These are phyloP conservation scores for Eremobia ochroleuca DNA, from an alignment of 2,888 invertebrate genomes.

Conservation along the genomic window DNA sequence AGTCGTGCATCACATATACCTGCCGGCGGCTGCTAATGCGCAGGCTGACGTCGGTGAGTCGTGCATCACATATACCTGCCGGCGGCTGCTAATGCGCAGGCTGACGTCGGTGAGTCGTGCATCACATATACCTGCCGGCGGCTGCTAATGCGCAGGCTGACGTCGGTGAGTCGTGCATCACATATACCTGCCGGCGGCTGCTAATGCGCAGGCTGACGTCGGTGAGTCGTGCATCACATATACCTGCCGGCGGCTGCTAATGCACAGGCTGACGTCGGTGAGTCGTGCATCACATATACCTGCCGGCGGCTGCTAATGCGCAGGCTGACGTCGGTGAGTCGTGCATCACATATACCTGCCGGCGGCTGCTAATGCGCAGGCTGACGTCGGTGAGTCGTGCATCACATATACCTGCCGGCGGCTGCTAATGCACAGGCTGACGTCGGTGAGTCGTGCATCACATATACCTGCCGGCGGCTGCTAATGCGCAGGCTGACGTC, in stretches of 20 bases:
- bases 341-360: slow-evolving; percentile 98
- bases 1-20: slow-evolving; percentile 96
- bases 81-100: slow-evolving; percentile 94
- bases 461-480: slow-evolving; percentile 98
- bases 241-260: slow-evolving; percentile 98
- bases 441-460: slow-evolving; percentile 86
- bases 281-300: slow-evolving; percentile 96
- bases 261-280: slow-evolving; percentile 85
- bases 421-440: slow-evolving; percentile 93
- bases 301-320: slow-evolving; percentile 97
- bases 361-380: slow-evolving; percentile 94
- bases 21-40: slow-evolving; percentile 97
- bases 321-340: slow-evolving; percentile 81
- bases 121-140: slow-evolving; percentile 98
- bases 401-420: slow-evolving; percentile 98
- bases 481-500: slow-evolving; percentile 90
- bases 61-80: slow-evolving; percentile 98
- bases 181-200: slow-evolving; percentile 98
- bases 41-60: slow-evolving; percentile 81
- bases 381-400: slow-evolving; percentile 82
- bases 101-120: slow-evolving; percentile 82
- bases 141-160: slow-evolving; percentile 93
- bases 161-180: slow-evolving; percentile 86
- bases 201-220: slow-evolving; percentile 90
- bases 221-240: slow-evolving; percentile 93